These are phyloP conservation scores for Thunnus thynnus DNA, from an alignment of 2,113 vertebrate genomes.

Conservation along the genomic window DNA sequence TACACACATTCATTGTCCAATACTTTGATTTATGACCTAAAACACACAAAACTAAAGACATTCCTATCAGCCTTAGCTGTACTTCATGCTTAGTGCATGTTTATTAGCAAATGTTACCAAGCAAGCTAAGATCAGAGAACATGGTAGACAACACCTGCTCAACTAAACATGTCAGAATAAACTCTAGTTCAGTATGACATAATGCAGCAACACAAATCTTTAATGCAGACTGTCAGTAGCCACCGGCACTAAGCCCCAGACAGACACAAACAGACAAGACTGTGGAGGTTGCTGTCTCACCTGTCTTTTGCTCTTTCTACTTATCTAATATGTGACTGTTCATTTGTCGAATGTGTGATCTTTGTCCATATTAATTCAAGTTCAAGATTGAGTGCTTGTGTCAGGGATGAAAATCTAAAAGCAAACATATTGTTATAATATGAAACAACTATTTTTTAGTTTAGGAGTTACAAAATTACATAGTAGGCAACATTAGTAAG, in stretches of 20 bases:
- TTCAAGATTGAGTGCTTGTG: too few species aligned
- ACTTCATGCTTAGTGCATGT: too few species aligned
- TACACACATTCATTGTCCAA: too few species aligned
- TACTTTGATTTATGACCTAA: too few species aligned
- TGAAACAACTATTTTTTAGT: not conserved
- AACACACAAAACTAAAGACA: too few species aligned
- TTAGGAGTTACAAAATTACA: not conserved
- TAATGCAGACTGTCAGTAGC: constrained; percentile 14
- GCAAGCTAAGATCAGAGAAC: too few species aligned
- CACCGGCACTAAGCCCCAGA: constrained; percentile 1
- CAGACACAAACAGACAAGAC: constrained; percentile 11
- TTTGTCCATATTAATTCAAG: not conserved
- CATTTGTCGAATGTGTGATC: constrained; percentile 8
- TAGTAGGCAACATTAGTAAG: not conserved
- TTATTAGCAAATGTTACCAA: too few species aligned
- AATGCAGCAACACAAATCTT: constrained; percentile 24
- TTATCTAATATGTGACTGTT: not conserved
- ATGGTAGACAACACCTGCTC: too few species aligned
- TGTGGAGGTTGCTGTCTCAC: constrained; percentile 18
- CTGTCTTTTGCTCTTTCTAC: constrained; percentile 1
- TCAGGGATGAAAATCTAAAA: too few species aligned
- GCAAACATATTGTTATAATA: not conserved
- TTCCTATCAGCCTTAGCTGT: too few species aligned
- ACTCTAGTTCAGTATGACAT: constrained; percentile 11
- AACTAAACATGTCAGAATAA: not conserved